Evolutionary conservation across 2,797 vertebrate species (phyloP).

Genomic region (Tympanoctomys barrerae): DNA sequence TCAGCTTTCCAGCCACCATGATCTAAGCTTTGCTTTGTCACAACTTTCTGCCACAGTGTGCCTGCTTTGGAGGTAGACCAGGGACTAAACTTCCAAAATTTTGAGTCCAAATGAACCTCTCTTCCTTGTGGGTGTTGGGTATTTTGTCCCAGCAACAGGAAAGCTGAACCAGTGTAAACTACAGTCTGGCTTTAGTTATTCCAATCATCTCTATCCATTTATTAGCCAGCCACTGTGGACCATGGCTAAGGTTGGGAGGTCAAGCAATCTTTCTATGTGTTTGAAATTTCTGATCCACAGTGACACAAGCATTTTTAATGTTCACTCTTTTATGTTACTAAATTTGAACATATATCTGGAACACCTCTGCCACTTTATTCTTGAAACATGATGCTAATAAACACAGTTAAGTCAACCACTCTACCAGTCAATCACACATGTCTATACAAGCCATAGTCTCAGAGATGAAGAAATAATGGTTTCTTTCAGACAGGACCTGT

Average conservation of each 20-base stretch:
- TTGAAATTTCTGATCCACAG: constrained; percentile 8
- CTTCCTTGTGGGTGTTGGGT: not conserved
- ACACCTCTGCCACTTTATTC: not conserved
- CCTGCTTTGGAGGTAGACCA: not conserved
- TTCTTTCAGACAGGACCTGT: not conserved
- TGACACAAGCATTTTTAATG: not conserved
- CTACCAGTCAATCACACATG: not conserved
- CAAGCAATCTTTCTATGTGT: not conserved
- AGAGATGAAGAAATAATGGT: not conserved
- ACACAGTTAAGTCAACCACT: not conserved
- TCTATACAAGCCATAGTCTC: not conserved
- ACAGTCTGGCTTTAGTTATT: not conserved
- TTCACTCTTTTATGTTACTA: not conserved
- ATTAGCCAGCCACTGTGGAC: not conserved
- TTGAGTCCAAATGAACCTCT: not conserved
- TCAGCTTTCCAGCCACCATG: not conserved
- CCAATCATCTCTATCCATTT: not conserved
- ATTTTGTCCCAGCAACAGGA: not conserved
- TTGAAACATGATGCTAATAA: not conserved
- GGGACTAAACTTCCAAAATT: not conserved
- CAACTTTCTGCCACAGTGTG: not conserved
- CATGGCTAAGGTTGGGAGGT: not conserved
- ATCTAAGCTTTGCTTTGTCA: not conserved
- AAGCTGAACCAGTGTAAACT: not conserved
- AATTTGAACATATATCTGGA: not conserved